Evolutionary conservation across 1,140 invertebrate genomes (phyloP).

Genomic region (Brachionus rubens): DNA sequence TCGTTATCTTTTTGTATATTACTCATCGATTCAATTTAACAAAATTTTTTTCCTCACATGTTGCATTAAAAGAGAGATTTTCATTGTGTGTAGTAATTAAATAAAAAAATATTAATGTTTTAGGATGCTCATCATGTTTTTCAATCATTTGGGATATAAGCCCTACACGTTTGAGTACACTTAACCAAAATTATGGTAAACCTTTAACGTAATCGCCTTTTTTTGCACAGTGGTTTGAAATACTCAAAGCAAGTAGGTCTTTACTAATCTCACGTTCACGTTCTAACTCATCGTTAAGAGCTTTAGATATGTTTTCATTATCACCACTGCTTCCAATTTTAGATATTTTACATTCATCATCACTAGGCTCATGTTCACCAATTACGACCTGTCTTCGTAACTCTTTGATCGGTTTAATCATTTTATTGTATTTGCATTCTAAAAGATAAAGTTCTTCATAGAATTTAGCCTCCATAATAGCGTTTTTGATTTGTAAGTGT

Average conservation of each 20-base stretch:
- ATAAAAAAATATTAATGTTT: too few species aligned
- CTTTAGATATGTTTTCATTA: constrained; percentile 59
- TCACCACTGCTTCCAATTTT: constrained; percentile 2
- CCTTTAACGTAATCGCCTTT: constrained; percentile 63
- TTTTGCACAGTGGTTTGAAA: neutral
- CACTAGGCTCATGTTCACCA: constrained; percentile 80
- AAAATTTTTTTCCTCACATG: too few species aligned
- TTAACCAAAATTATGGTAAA: constrained; percentile 94
- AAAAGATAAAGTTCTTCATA: constrained; percentile 89
- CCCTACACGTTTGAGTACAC: constrained; percentile 89
- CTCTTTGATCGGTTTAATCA: constrained; percentile 73
- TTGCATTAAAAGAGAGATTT: too few species aligned
- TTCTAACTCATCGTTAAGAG: constrained; percentile 59
- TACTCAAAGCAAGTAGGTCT: constrained; percentile 45
- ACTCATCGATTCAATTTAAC: too few species aligned
- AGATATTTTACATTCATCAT: constrained; percentile 66
- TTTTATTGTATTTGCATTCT: constrained; percentile 82
- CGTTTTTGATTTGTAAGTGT: constrained; percentile 87
- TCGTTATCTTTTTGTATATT: too few species aligned
- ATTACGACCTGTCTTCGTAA: constrained; percentile 72
- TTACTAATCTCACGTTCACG: constrained; percentile 62
- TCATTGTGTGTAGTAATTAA: too few species aligned
- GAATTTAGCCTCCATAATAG: constrained; percentile 89
- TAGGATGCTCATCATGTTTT: constrained; percentile 87
- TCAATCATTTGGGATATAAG: constrained; percentile 82